Percentiles rank a stretch among this genome's conserved stretches.
These are phyloP conservation scores for Orycteropus afer DNA, from an alignment of 2,113 vertebrate genomes.

Conservation along the genomic window DNA sequence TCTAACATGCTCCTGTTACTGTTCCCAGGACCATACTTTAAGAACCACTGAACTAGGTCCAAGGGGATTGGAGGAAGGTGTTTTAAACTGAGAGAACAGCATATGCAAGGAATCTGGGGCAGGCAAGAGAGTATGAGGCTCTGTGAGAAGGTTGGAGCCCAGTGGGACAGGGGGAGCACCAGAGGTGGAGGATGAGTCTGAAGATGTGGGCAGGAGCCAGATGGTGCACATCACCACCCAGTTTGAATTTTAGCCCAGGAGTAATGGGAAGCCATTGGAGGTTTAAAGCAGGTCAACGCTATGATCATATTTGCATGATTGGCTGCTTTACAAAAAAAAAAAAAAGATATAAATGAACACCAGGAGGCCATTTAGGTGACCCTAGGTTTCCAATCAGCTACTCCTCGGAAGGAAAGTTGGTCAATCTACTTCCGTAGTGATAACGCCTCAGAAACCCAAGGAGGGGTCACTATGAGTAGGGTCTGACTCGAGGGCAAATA, in stretches of 20 bases:
- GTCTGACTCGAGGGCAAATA: too few relatives aligned
- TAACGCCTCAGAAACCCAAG: too few relatives aligned
- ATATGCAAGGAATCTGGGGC: neutral
- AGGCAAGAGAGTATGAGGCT: neutral
- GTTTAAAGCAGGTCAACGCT: neutral
- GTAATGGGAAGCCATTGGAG: neutral
- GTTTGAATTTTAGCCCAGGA: neutral
- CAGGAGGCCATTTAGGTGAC: neutral
- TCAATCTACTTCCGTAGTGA: too few relatives aligned
- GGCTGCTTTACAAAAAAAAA: neutral
- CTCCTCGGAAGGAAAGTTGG: too few relatives aligned
- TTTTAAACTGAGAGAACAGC: neutral
- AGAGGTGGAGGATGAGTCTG: neutral
- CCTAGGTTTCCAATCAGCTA: neutral
- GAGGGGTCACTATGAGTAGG: too few relatives aligned
- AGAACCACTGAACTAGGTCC: slow-evolving; percentile 7
- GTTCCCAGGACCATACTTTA: neutral
- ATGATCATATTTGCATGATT: neutral
- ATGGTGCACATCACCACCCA: neutral
- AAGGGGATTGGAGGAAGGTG: neutral
- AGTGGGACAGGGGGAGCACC: neutral
- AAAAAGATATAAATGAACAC: neutral
- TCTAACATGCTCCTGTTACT: neutral
- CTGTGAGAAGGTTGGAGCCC: neutral
- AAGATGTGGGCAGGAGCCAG: neutral